Conservation (phyloP, 1,140 invertebrate genomes). For the Saccostrea echinata region DNA sequence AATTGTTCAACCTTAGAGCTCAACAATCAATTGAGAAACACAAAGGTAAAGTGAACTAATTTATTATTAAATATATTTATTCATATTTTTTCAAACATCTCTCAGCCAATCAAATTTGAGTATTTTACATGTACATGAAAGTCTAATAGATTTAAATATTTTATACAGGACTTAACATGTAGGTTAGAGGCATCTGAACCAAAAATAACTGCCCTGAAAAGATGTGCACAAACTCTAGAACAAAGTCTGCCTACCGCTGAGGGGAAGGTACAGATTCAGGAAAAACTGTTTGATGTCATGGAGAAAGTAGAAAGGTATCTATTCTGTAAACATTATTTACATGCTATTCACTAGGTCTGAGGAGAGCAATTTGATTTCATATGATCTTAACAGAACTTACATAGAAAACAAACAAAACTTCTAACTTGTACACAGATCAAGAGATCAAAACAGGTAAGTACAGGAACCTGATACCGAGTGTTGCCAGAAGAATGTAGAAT, state of each 20-base stretch:
- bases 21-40: conserved; percentile 53
- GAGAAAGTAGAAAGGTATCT: conserved; percentile 72
- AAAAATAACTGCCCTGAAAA: conserved; percentile 65
- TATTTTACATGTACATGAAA: no score
- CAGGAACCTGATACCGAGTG: no score
- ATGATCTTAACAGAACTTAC: not conserved
- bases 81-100: no score
- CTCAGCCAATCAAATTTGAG: no score
- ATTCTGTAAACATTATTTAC: not conserved
- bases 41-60: conserved; percentile 61
- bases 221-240: conserved; percentile 66
- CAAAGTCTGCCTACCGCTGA: conserved; percentile 73
- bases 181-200: conserved; percentile 64
- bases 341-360: not conserved
- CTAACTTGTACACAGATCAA: no score
- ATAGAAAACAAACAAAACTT: no score
- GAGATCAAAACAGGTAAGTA: no score
- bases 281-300: conserved; percentile 65
- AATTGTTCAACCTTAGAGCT: conserved; percentile 56
- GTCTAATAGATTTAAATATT: not conserved
- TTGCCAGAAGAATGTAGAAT: no score
- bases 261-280: conserved; percentile 72
- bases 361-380: not conserved
- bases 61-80: not conserved
- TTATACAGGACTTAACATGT: conserved; percentile 61